These are phyloP conservation scores for Trinorchestia longiramus DNA, from an alignment of 1,140 invertebrate species.

Conservation along the genomic window DNA sequence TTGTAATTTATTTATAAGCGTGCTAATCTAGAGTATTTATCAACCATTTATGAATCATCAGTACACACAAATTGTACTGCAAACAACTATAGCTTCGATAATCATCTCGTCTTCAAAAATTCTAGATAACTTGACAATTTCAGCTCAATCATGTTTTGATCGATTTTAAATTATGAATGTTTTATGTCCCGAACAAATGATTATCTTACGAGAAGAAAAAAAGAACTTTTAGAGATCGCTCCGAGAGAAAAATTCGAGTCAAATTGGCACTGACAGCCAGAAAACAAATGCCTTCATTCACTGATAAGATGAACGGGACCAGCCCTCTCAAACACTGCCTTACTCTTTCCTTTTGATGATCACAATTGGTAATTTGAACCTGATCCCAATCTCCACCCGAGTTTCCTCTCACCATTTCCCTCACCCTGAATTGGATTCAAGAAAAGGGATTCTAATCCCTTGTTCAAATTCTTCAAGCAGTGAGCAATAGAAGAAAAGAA, in stretches of 20 bases:
- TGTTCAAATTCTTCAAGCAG: background rate
- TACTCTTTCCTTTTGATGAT: slow-evolving; percentile 41
- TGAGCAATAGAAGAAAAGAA: background rate
- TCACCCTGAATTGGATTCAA: background rate
- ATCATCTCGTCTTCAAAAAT: background rate
- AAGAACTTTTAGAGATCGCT: background rate
- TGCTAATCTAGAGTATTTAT: background rate
- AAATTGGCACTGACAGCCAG: background rate
- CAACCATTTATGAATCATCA: background rate
- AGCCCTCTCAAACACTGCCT: background rate
- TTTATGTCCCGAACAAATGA: no score
- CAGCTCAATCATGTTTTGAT: no score
- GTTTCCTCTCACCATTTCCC: slow-evolving; percentile 13
- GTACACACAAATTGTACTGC: background rate
- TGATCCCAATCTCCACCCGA: slow-evolving; percentile 28
- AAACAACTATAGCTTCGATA: background rate
- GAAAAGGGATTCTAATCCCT: background rate
- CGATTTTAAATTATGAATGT: no score
- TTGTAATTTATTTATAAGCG: background rate
- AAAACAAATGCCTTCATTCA: background rate
- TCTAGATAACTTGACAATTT: no score
- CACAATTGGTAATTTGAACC: slow-evolving; percentile 48
- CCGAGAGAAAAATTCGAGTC: background rate
- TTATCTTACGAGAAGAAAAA: background rate
- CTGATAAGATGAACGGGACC: background rate